Evolutionary conservation across 2,888 invertebrate genomes (phyloP).

Genomic region (Phrixothrix hirtus): DNA sequence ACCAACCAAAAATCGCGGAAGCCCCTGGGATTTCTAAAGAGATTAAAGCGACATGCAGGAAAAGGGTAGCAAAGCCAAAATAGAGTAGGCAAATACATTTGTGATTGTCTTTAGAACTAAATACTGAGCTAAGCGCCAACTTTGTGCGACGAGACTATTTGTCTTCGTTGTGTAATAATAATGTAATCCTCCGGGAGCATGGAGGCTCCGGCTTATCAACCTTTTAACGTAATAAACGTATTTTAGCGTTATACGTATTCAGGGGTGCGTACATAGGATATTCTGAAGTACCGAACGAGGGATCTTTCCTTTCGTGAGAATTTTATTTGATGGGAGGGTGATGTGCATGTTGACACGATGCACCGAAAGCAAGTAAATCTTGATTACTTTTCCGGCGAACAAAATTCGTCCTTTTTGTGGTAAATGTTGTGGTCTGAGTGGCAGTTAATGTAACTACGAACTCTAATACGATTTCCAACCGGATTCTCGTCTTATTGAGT

Average conservation of each 20-base stretch:
- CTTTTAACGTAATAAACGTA: constrained; percentile 26
- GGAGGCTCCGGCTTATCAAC: constrained; percentile 21
- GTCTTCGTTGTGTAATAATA: constrained; percentile 28
- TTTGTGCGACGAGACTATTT: constrained; percentile 23
- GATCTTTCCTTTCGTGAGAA: constrained; percentile 1
- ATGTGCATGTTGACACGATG: too few species aligned
- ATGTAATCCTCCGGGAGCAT: constrained; percentile 18
- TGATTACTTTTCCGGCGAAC: constrained; percentile 1
- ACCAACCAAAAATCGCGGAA: constrained; percentile 8
- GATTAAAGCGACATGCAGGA: constrained; percentile 6
- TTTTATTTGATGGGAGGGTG: too few species aligned
- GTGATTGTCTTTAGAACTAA: constrained; percentile 19
- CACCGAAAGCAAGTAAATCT: too few species aligned
- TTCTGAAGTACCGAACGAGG: background rate
- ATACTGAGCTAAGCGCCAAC: constrained; percentile 13
- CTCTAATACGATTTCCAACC: constrained; percentile 13
- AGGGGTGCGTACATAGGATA: constrained; percentile 6
- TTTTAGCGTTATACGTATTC: constrained; percentile 16
- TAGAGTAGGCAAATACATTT: constrained; percentile 6
- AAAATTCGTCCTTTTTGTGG: constrained; percentile 20
- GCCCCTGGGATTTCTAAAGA: background rate
- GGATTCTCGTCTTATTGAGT: constrained; percentile 13
- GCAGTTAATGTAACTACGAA: too few species aligned
- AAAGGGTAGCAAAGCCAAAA: background rate
- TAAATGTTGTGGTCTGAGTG: too few species aligned